These are phyloP conservation scores for Halictus quadricinctus DNA, from an alignment of 2,888 invertebrate genomes.

Conservation along the genomic window DNA sequence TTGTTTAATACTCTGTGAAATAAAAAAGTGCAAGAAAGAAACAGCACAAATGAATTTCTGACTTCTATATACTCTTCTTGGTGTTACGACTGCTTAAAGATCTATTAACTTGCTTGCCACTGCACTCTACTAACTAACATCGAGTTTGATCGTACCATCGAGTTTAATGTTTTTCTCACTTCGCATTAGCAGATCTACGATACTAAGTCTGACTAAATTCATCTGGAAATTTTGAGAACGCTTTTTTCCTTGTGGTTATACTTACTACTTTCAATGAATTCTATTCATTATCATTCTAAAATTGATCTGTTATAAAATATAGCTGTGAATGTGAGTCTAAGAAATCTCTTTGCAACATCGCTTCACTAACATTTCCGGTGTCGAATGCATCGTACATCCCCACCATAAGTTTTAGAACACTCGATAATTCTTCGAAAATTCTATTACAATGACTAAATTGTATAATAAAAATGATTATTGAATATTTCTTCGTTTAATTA, in stretches of 20 bases:
- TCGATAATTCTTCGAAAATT: not conserved
- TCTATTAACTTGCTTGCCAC: constrained; percentile 27
- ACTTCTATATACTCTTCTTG: constrained; percentile 23
- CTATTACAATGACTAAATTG: not conserved
- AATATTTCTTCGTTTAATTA: not conserved
- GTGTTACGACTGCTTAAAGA: constrained; percentile 31
- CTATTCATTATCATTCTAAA: not conserved
- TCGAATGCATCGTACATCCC: constrained; percentile 6
- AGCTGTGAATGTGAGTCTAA: not conserved
- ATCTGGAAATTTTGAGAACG: not conserved
- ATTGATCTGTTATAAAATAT: not conserved
- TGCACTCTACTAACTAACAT: constrained; percentile 17
- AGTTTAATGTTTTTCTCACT: not conserved
- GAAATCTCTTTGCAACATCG: constrained; percentile 11
- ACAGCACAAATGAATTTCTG: not conserved
- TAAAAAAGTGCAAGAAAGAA: not conserved
- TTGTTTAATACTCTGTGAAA: not conserved
- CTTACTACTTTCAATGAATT: not conserved
- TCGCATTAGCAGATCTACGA: not conserved
- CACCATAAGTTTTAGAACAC: constrained; percentile 5
- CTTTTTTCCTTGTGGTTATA: not conserved
- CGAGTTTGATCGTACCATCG: constrained; percentile 18
- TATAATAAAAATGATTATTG: not conserved
- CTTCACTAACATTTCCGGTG: constrained; percentile 13
- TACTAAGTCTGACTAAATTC: not conserved